Base-by-base conservation (phyloP, 1,140 invertebrate species). In the Eulimnadia texana region DNA sequence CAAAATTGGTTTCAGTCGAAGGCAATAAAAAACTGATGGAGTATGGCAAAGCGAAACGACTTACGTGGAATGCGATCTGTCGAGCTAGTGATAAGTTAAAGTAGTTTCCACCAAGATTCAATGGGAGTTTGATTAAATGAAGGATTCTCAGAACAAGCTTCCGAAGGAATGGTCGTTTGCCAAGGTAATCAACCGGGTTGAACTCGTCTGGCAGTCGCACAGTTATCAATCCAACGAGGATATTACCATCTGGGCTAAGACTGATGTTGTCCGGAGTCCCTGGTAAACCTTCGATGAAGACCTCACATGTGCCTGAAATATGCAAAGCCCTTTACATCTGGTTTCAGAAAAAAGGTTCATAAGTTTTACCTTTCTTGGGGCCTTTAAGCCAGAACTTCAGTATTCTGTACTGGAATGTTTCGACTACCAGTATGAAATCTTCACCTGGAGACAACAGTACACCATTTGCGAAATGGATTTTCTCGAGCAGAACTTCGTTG, bases 401-500 rank as follows among this genome's bases (percentile, higher is more conserved):
- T 2, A 55, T 16, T 25, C 53, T 2, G 53, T 25, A 78, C 1
- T 67, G 70, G 10, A 66, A 61, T 23, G 80, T 80, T 74, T 92
- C 89, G 3, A 78, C 68, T 0, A 89, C 79, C 11, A 93, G 66
- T 1, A 92, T 67, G 70, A 83, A 87, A 59, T 82, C 79, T 70
- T 87, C 82, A 69, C 91, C 81, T 16, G 80, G 74, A 24, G 86
- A 85, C 1, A 93, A 66, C 50, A 75, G 75, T n/a, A 93, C 68
- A 3, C 90, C 89, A 77, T 93, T 93, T 2, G 88, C 77, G 73
- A 91, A 88, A 69, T 80, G 81, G 1, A 93, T 64, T 33, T 84
- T 73, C 57, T 84, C 78, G 1, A 88, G 60, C 16, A 92, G 68
- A 6, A 90, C 84, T 68, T 76, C 77, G 63, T 80, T 81, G 54